Percentiles rank a stretch among this genome's conserved stretches.
Evolutionary conservation across 2,797 vertebrate genomes (phyloP).

Genomic region (Squalus acanthias): DNA sequence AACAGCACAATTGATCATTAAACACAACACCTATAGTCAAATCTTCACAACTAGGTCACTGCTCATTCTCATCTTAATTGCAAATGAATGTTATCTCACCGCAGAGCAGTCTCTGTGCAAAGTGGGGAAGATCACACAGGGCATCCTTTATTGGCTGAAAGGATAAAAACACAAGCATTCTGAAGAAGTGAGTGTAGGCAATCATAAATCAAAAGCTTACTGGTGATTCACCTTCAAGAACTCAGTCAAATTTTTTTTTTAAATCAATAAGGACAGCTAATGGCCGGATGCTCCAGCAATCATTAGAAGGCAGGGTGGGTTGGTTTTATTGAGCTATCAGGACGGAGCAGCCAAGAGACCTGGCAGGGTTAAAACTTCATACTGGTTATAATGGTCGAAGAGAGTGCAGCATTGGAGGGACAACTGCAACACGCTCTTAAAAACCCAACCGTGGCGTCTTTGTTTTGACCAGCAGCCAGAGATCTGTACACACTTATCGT

Average conservation of each 20-base stretch:
- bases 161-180: not conserved
- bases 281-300: not conserved
- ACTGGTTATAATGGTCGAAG: not conserved
- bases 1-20: too few species aligned
- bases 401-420: not conserved
- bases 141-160: not conserved
- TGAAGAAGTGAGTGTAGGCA: not conserved
- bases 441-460: not conserved
- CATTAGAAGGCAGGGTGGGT: too few species aligned
- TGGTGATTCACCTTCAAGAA: not conserved
- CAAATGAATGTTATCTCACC: not conserved
- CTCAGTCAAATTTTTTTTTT: not conserved
- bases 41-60: not conserved
- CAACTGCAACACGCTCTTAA: not conserved
- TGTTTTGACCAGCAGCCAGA: not conserved
- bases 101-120: not conserved
- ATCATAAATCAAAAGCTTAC: not conserved
- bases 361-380: not conserved
- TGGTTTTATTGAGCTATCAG: not conserved
- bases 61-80: slow-evolving; percentile 10
- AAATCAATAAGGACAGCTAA: not conserved
- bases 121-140: not conserved
- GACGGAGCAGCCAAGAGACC: not conserved
- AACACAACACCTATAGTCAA: not conserved
- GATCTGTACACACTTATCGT: too few species aligned